These are phyloP conservation scores for Lepus oiostolus DNA, from an alignment of 2,797 vertebrate genomes.

Conservation along the genomic window DNA sequence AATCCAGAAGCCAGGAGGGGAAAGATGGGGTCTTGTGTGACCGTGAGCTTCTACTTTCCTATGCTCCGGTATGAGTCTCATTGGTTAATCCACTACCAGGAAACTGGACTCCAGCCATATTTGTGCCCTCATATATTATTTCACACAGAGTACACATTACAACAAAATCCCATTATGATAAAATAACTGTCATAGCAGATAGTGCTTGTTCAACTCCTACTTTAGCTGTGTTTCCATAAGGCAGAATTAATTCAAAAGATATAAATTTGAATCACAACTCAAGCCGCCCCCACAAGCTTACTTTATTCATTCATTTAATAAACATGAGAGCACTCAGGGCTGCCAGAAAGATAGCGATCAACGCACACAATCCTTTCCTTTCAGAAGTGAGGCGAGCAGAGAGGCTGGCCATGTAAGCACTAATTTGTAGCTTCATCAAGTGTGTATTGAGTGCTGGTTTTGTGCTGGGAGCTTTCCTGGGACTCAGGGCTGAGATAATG, in stretches of 20 bases:
- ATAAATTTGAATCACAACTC: background rate
- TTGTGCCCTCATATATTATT: background rate
- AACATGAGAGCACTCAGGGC: background rate
- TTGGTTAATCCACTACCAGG: background rate
- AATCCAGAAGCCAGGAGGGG: background rate
- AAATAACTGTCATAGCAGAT: background rate
- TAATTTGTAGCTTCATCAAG: background rate
- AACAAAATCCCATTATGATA: background rate
- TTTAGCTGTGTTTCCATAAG: conserved; percentile 42
- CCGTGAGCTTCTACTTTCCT: background rate
- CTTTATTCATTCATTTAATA: background rate
- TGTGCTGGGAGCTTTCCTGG: background rate
- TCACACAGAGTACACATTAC: background rate
- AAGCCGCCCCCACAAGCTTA: background rate
- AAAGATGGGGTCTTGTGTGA: background rate
- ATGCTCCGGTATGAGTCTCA: background rate
- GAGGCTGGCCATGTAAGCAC: background rate
- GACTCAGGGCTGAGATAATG: background rate
- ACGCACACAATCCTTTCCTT: background rate
- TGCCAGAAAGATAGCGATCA: background rate
- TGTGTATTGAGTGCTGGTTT: background rate
- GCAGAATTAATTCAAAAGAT: conserved; percentile 32
- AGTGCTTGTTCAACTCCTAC: background rate
- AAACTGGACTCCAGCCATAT: background rate
- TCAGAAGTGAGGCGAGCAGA: background rate